Evolutionary conservation across 2,113 vertebrate genomes (phyloP).

Genomic region (Melanerpes aurifrons): DNA sequence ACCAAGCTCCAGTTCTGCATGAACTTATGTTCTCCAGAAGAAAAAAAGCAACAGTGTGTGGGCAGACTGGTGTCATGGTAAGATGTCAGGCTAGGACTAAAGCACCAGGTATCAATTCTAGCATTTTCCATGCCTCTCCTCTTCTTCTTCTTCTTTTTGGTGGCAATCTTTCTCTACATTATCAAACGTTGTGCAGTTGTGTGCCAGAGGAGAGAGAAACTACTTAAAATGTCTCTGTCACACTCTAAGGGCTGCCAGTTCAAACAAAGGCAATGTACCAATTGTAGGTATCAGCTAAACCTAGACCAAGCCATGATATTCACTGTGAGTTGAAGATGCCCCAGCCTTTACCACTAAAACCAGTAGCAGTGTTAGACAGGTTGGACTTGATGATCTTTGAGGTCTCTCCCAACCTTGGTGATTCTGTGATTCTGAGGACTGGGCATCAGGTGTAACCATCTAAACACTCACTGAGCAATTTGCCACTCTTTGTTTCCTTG

Average conservation of each 20-base stretch:
- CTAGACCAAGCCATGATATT: neutral
- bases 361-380: neutral
- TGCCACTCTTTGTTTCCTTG: neutral
- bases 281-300: neutral
- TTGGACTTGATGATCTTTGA: too few species aligned
- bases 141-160: neutral
- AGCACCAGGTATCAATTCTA: neutral
- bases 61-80: neutral
- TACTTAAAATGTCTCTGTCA: neutral
- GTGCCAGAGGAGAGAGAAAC: neutral
- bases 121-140: neutral
- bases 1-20: neutral
- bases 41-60: neutral
- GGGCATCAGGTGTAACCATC: neutral
- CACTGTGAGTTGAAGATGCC: neutral
- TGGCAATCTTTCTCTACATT: neutral
- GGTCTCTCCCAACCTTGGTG: too few species aligned
- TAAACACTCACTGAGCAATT: neutral
- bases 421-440: neutral
- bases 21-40: neutral
- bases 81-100: neutral
- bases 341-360: neutral
- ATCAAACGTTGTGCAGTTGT: neutral
- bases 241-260: neutral
- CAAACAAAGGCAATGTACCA: neutral